Evolutionary conservation across 2,113 vertebrate species (phyloP).

Genomic region (Lamprologus callipterus): DNA sequence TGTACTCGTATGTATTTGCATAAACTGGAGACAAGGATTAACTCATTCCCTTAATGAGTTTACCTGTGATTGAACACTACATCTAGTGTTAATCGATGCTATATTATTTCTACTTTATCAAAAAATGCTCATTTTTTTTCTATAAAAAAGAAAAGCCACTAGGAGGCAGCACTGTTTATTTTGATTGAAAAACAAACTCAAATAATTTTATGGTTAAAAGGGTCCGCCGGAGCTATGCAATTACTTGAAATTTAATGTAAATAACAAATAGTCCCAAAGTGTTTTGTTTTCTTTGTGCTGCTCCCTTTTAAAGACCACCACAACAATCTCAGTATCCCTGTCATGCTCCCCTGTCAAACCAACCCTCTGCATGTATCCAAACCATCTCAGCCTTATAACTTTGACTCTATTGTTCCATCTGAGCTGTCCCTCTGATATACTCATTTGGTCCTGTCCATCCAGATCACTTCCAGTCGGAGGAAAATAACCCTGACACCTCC

Average conservation of each 20-base stretch:
- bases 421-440: not conserved
- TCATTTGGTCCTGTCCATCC: fast-evolving
- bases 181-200: not conserved
- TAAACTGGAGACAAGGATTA: fast-evolving
- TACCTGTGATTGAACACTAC: fast-evolving
- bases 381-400: not conserved
- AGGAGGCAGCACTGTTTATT: not conserved
- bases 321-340: not conserved
- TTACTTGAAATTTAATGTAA: not conserved
- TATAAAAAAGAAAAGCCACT: not conserved
- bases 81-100: not conserved
- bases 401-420: fast-evolving
- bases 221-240: not conserved
- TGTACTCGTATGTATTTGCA: not conserved
- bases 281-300: not conserved
- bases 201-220: not conserved
- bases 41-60: not conserved
- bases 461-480: fast-evolving
- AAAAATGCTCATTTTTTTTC: not conserved
- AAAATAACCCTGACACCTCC: not conserved
- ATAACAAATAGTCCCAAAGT: not conserved
- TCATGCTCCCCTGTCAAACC: not conserved
- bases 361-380: not conserved
- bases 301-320: not conserved
- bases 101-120: not conserved